Percentiles rank a stretch among this genome's conserved stretches.
Evolutionary conservation across 2,888 invertebrate genomes (phyloP).

Genomic region (Pyralis farinalis): DNA sequence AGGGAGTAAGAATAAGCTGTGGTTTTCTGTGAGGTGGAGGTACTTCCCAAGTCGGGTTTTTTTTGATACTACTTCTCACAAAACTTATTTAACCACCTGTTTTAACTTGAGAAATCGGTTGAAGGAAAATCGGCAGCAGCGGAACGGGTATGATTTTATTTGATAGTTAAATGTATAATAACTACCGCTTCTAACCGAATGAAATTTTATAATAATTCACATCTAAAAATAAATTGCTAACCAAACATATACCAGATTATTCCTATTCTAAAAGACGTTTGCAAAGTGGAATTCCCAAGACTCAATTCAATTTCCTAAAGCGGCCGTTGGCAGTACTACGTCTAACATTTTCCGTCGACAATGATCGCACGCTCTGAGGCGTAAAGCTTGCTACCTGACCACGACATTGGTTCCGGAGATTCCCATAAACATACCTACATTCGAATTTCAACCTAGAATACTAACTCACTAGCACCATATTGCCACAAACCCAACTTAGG

Average conservation of each 20-base stretch:
- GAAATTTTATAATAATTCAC: background rate
- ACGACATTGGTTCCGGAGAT: constrained; percentile 13
- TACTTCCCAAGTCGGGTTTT: too few relatives aligned
- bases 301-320: constrained; percentile 55
- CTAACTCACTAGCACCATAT: background rate
- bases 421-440: constrained; percentile 2
- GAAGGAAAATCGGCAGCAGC: too few relatives aligned
- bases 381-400: constrained; percentile 33
- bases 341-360: constrained; percentile 38
- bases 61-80: too few relatives aligned
- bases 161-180: too few relatives aligned
- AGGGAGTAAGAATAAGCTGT: too few relatives aligned
- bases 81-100: too few relatives aligned
- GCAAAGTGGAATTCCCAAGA: constrained; percentile 37
- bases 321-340: constrained; percentile 27
- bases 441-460: constrained; percentile 1
- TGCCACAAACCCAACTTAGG: background rate
- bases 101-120: too few relatives aligned
- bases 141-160: too few relatives aligned
- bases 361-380: constrained; percentile 36
- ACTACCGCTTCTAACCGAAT: too few relatives aligned
- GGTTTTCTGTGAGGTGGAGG: too few relatives aligned
- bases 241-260: background rate
- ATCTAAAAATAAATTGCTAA: background rate
- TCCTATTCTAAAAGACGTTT: constrained; percentile 23